Base-by-base conservation (phyloP, 1,140 invertebrate genomes). In the Hermatobates lingyangjiaoensis region DNA sequence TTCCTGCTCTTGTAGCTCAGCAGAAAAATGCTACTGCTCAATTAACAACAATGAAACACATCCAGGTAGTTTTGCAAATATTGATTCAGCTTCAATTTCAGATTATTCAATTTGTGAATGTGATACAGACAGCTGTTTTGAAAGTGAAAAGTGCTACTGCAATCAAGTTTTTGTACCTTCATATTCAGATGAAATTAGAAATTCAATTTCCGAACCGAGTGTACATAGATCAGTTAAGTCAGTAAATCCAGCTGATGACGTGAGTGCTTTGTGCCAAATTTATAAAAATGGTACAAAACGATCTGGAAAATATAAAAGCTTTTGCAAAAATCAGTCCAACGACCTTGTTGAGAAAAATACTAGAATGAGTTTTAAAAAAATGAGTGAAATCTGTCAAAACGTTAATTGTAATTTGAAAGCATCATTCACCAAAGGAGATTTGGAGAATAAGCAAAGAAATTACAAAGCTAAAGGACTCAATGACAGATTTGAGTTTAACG, bases 121-220 rank as follows among this genome's bases (percentile, higher is more conserved):
- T 62, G 85, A 88, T 60, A 84, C 84, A 0, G 85, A 89, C 59
- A 86, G 81, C 57, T 89, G 86, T 62, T 75, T 81, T 0, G 86
- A 87, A 51, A 85, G 81, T 61, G 87, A 87, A 61, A 88, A 88
- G 62, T 91, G 87, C 61, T 91, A 91, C 61, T 91, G 87, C 63
- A 46, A 48, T 24, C 45, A 56, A 30, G 56, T 20, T 4, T 42
- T 20, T 42, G 5, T 27, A 3, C 25, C n/a, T 27, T 27, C 46
- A 2, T 48, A 10, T 18, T 27, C 25, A 15, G 14, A 48, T 4
- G 65, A 63, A 27, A 64, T 64, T 5, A 25, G 42, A 23, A 21
- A 15, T 21, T 23, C 46, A 15, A 28, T 27, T 3, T 15, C 3
- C 3, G 39, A 40, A 40, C 23, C n/a, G 23, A 46, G 24, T 18